These are phyloP conservation scores for Enteromius afrohamiltoni DNA, from an alignment of 2,797 vertebrate species.

Conservation along the genomic window DNA sequence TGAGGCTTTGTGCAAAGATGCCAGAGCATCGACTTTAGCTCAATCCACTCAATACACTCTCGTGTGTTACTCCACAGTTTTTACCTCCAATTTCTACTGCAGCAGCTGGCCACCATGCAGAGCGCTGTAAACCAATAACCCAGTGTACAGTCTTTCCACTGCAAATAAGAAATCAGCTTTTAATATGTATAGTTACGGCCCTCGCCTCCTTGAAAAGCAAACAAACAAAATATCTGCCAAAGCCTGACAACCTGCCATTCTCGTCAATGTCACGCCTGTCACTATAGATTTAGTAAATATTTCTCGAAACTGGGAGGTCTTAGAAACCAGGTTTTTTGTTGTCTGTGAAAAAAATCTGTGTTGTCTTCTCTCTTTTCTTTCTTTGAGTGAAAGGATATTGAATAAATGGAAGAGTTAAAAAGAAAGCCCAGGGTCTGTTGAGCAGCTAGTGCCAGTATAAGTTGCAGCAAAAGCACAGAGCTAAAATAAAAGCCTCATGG, in stretches of 20 bases:
- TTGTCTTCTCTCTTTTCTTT: slow-evolving; percentile 20
- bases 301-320: slow-evolving; percentile 56
- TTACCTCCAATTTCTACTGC: neutral
- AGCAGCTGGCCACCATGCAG: slow-evolving; percentile 8
- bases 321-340: slow-evolving; percentile 44
- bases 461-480: slow-evolving; percentile 54
- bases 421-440: slow-evolving; percentile 20
- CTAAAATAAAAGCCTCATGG: slow-evolving; percentile 29
- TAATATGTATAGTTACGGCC: slow-evolving; percentile 47
- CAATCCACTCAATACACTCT: slow-evolving; percentile 38
- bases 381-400: slow-evolving; percentile 24
- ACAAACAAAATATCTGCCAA: slow-evolving; percentile 53
- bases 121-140: slow-evolving; percentile 39
- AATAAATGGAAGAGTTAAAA: slow-evolving; percentile 31
- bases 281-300: slow-evolving; percentile 59
- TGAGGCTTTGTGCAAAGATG: slow-evolving; percentile 35
- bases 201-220: slow-evolving; percentile 46
- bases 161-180: slow-evolving; percentile 41
- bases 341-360: slow-evolving; percentile 53
- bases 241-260: slow-evolving; percentile 54
- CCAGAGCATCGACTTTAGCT: slow-evolving; percentile 39
- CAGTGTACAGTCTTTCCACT: slow-evolving; percentile 6
- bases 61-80: slow-evolving; percentile 30
- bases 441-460: slow-evolving; percentile 1
- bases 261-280: slow-evolving; percentile 56